phyloP scores from a whole-genome alignment of 2,888 invertebrate species.

The Drosophila demipolita region DNA sequence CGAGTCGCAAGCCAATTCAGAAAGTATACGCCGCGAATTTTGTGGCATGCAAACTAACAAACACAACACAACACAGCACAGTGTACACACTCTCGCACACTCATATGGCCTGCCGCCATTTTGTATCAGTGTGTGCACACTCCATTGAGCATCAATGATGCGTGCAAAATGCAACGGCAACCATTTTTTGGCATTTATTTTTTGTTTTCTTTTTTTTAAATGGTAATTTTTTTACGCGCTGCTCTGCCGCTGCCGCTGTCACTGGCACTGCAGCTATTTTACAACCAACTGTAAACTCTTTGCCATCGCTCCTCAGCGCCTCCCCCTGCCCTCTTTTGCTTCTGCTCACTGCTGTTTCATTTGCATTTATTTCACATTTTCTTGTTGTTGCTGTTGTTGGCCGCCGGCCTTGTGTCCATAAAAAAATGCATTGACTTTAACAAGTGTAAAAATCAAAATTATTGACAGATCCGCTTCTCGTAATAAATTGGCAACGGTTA shows the following conservation, averaged over 20 bases:
- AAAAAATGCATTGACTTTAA: conserved; percentile 67
- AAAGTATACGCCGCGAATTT: conserved; percentile 32
- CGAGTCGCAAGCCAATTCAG: conserved; percentile 35
- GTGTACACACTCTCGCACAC: conserved; percentile 21
- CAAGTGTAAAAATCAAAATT: conserved; percentile 73
- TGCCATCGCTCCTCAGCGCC: conserved; percentile 13
- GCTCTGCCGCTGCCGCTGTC: conserved; percentile 15
- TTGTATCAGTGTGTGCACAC: conserved; percentile 82
- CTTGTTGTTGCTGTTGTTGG: conserved; percentile 25
- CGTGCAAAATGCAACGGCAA: conserved; percentile 82
- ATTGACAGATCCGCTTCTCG: conserved; percentile 63
- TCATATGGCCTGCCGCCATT: conserved; percentile 60
- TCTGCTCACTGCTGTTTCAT: conserved; percentile 16
- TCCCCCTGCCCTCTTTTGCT: background rate
- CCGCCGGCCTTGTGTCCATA: conserved; percentile 51
- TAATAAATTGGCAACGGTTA: conserved; percentile 18
- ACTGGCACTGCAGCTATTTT: conserved; percentile 42
- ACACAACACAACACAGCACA: conserved; percentile 8
- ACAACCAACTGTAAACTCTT: conserved; percentile 51
- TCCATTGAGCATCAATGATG: conserved; percentile 83
- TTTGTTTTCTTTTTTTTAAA: conserved; percentile 22
- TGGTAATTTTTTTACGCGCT: conserved; percentile 60
- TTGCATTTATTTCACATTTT: conserved; percentile 29
- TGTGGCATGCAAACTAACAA: conserved; percentile 53
- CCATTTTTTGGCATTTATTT: conserved; percentile 62